These are phyloP conservation scores for Onychomys leucogaster DNA, from an alignment of 2,797 vertebrate genomes.

Conservation along the genomic window DNA sequence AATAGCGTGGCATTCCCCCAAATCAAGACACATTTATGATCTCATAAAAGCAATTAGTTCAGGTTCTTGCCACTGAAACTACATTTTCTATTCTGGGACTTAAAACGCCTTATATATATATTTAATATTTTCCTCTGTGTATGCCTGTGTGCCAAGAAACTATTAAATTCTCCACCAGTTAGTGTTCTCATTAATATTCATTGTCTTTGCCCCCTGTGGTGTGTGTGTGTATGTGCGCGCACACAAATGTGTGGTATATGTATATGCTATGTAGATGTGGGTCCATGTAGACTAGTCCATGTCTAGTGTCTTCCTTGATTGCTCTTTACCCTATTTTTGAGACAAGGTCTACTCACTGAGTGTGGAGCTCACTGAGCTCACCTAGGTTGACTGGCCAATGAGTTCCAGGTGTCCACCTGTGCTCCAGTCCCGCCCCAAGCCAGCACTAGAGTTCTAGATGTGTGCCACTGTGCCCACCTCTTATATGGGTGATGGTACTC, in stretches of 20 bases:
- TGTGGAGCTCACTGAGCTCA: no score
- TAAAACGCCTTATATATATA: slow-evolving; percentile 58
- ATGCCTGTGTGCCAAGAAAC: not conserved
- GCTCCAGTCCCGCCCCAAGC: no score
- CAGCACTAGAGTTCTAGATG: not conserved
- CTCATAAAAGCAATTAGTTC: slow-evolving; percentile 69
- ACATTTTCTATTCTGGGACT: slow-evolving; percentile 55
- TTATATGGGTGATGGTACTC: not conserved
- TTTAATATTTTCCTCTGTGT: slow-evolving; percentile 28
- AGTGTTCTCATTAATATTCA: not conserved
- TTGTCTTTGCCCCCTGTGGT: not conserved
- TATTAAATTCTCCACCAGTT: not conserved
- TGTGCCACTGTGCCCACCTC: no score
- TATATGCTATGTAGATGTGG: not conserved
- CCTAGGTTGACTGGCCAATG: not conserved
- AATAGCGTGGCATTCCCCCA: not conserved
- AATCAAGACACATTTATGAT: slow-evolving; percentile 65
- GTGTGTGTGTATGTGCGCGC: no score
- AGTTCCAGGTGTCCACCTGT: not conserved
- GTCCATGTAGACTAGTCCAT: not conserved
- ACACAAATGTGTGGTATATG: not conserved
- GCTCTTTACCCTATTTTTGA: not conserved
- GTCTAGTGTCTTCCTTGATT: not conserved
- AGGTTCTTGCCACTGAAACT: slow-evolving; percentile 43
- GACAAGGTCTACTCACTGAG: not conserved